Percentiles rank a stretch among this genome's conserved stretches.
Evolutionary conservation across 92 coral and sea anemone genomes (phyloP).

Genomic region (Zoanthus sociatus): DNA sequence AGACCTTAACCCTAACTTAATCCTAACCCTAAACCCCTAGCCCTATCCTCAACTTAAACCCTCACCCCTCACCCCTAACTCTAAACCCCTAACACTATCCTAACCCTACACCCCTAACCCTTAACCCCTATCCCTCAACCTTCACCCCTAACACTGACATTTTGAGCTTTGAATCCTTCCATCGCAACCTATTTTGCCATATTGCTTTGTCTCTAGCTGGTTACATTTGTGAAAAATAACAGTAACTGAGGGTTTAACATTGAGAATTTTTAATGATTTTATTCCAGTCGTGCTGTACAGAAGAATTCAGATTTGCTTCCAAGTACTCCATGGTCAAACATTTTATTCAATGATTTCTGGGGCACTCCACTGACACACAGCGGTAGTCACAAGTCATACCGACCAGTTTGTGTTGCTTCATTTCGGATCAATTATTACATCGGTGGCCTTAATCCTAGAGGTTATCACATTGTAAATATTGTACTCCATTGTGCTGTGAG

Average conservation of each 20-base stretch:
- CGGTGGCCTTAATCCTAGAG: constrained; percentile 85
- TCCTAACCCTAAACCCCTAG: too few species aligned
- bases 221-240: background rate
- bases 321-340: constrained; percentile 90
- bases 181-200: too few species aligned
- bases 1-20: too few species aligned
- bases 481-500: constrained; percentile 83
- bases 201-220: background rate
- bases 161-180: too few species aligned
- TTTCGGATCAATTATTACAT: constrained; percentile 86
- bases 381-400: constrained; percentile 97
- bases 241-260: background rate
- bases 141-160: too few species aligned
- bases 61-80: too few species aligned
- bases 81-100: too few species aligned
- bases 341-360: constrained; percentile 95
- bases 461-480: constrained; percentile 89
- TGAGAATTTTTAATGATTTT: background rate
- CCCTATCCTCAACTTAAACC: too few species aligned
- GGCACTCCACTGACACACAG: constrained; percentile 99
- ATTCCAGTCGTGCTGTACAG: constrained; percentile 89
- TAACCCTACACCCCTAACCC: too few species aligned
- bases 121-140: too few species aligned
- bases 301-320: constrained; percentile 91
- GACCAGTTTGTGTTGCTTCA: constrained; percentile 98